Percentiles rank a stretch among this genome's conserved stretches.
These are phyloP conservation scores for Drosophila greeni DNA, from an alignment of 2,888 invertebrate genomes.

Conservation along the genomic window DNA sequence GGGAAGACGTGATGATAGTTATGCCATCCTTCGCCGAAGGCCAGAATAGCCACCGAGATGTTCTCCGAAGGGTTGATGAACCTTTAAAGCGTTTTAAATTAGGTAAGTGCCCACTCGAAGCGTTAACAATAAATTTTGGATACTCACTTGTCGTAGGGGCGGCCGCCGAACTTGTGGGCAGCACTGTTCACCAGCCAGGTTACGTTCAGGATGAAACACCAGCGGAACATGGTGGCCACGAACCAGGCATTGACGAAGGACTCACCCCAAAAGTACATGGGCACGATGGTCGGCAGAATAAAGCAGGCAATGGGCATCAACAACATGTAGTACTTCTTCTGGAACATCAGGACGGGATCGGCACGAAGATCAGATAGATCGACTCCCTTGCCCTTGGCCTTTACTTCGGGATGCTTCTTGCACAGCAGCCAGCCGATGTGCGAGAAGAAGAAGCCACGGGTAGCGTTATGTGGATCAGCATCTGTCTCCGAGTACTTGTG, in stretches of 20 bases:
- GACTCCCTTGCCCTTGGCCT: slow-evolving; percentile 89
- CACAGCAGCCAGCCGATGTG: slow-evolving; percentile 97
- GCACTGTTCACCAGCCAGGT: slow-evolving; percentile 95
- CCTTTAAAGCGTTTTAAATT: slow-evolving; percentile 66
- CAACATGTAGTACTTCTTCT: slow-evolving; percentile 90
- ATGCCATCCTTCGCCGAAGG: slow-evolving; percentile 89
- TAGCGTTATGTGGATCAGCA: slow-evolving; percentile 96
- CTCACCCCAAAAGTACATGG: slow-evolving; percentile 89
- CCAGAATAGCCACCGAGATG: slow-evolving; percentile 81
- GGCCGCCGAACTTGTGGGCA: slow-evolving; percentile 89
- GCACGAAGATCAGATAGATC: slow-evolving; percentile 90
- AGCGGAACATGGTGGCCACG: slow-evolving; percentile 86
- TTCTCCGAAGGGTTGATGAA: slow-evolving; percentile 85
- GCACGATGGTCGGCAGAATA: slow-evolving; percentile 86
- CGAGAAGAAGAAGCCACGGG: slow-evolving; percentile 95
- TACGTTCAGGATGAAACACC: slow-evolving; percentile 88
- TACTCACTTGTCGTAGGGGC: slow-evolving; percentile 85
- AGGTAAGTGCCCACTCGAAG: not conserved
- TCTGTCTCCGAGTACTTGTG: slow-evolving; percentile 96
- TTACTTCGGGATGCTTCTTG: slow-evolving; percentile 94
- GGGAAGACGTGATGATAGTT: slow-evolving; percentile 92
- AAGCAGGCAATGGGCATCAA: slow-evolving; percentile 88
- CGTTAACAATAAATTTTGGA: not conserved
- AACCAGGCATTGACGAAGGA: slow-evolving; percentile 83
- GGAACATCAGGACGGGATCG: slow-evolving; percentile 91